phyloP scores from a whole-genome alignment of 2,888 invertebrate species.

The Julus scanicus region DNA sequence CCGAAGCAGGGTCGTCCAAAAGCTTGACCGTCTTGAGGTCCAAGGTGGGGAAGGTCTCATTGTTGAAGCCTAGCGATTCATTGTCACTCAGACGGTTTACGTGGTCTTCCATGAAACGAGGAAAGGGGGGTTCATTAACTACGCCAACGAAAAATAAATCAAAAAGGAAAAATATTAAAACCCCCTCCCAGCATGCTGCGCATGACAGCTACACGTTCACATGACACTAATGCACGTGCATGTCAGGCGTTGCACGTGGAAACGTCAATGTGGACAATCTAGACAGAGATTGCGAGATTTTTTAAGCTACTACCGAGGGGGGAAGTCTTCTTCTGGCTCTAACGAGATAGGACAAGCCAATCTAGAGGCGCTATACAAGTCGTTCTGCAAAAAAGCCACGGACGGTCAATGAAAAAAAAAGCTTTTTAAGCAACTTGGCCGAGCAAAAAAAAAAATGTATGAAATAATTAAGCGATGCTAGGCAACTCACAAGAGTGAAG shows the following conservation, averaged over 20 bases:
- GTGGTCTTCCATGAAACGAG: constrained; percentile 60
- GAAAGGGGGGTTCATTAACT: constrained; percentile 61
- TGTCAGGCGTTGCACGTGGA: neutral
- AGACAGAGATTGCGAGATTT: neutral
- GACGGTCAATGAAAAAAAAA: neutral
- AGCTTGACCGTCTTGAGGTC: constrained; percentile 60
- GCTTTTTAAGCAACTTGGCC: neutral
- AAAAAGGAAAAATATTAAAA: constrained; percentile 48
- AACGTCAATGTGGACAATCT: neutral
- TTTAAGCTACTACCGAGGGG: neutral
- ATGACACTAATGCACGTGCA: constrained; percentile 2
- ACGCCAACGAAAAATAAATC: constrained; percentile 53
- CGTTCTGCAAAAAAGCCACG: neutral
- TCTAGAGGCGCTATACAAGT: neutral
- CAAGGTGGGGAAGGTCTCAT: constrained; percentile 61
- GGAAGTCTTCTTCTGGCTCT: neutral
- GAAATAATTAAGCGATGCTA: neutral
- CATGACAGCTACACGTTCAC: neutral
- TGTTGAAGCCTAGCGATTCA: constrained; percentile 59
- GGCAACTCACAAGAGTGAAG: neutral
- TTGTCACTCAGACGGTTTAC: constrained; percentile 55
- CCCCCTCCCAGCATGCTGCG: constrained; percentile 49
- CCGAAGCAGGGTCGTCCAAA: neutral
- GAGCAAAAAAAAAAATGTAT: neutral
- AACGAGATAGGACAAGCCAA: too few species aligned